Percentiles rank a stretch among this genome's conserved stretches.
Evolutionary conservation across 2,797 vertebrate species (phyloP).

Genomic region (Macroramphosus scolopax): DNA sequence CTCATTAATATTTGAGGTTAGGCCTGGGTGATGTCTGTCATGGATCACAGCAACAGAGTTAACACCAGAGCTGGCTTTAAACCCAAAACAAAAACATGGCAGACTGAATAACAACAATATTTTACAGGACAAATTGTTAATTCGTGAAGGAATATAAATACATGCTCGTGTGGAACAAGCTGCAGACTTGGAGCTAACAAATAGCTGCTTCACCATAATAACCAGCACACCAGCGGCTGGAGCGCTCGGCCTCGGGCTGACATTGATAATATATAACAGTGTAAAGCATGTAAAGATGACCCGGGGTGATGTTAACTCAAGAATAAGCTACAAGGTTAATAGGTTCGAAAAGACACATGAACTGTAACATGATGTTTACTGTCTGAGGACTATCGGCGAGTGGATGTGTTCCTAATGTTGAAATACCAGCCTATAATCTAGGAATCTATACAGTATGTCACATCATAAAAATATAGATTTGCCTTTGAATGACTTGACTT

Average conservation of each 20-base stretch:
- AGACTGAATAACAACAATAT: too few species aligned
- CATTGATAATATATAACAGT: slow-evolving; percentile 26
- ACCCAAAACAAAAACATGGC: too few species aligned
- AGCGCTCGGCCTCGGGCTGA: slow-evolving; percentile 17
- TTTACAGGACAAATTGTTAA: too few species aligned
- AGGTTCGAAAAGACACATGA: slow-evolving; percentile 3
- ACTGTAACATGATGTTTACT: slow-evolving; percentile 2
- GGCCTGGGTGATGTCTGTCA: too few species aligned
- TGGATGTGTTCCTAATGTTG: too few species aligned
- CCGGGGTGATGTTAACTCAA: slow-evolving; percentile 1
- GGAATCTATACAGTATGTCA: too few species aligned
- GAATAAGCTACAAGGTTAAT: slow-evolving; percentile 15
- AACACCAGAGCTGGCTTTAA: too few species aligned
- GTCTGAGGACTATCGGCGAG: background rate
- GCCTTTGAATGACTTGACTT: too few species aligned
- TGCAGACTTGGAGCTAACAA: too few species aligned
- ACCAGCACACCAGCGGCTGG: slow-evolving; percentile 19
- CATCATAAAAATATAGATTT: too few species aligned
- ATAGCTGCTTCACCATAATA: slow-evolving; percentile 18
- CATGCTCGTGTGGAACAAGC: slow-evolving; percentile 4
- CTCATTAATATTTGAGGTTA: background rate
- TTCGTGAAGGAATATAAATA: background rate
- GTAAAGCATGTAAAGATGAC: slow-evolving; percentile 27
- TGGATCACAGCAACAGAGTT: too few species aligned
- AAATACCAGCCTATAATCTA: too few species aligned